Evolutionary conservation across 2,888 invertebrate species (phyloP), one percentile per base, ranked within the genome.

Genomic region (Helicoverpa assulta): DNA sequence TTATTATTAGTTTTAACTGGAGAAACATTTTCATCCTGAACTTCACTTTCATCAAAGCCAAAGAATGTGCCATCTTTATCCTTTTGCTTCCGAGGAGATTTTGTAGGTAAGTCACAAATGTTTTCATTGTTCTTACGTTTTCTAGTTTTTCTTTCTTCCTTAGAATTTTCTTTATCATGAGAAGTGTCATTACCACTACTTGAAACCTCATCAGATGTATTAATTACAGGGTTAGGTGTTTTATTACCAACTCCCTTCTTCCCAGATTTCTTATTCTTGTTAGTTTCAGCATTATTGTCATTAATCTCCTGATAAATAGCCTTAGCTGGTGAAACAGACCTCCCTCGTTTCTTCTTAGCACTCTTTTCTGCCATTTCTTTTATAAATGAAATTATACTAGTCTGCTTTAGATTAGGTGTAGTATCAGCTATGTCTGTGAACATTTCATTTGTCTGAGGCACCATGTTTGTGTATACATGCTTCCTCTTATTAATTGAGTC

Each of bases 301-400:
- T 85, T 70, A 19, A 84, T 29, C 59, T 91, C 88, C 50, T 91
- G 89, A 89, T 90, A 90, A 7, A 90, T 58, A 56, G 73, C 76
- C 86, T 93, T 93, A 5, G 81, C 79, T 54, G 92, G 91, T 50
- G 93, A 91, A 3, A 81, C 72, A 60, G 89, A 86, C 66, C 85
- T 86, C 0, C 83, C 86, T 65, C 85, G 82, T 82, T 91, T 93
- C 83, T 92, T 94, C 79, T 92, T 94, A 51, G 90, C 90, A 82
- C 86, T 92, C 55, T 83, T 93, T 62, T 93, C 93, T 19, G 89
- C 91, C 18, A 90, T 90, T 86, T 95, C 95, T 83, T 85, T 93
- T n/a, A 95, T 91, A 77, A 94, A 96, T 51, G 93, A 93, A 72
- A 95, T 91, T 55, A 96, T 95, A 85, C 94, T 95, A 19, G 94